Evolutionary conservation across 1,140 invertebrate genomes (phyloP).

Genomic region (Pseudoatta argentina): DNA sequence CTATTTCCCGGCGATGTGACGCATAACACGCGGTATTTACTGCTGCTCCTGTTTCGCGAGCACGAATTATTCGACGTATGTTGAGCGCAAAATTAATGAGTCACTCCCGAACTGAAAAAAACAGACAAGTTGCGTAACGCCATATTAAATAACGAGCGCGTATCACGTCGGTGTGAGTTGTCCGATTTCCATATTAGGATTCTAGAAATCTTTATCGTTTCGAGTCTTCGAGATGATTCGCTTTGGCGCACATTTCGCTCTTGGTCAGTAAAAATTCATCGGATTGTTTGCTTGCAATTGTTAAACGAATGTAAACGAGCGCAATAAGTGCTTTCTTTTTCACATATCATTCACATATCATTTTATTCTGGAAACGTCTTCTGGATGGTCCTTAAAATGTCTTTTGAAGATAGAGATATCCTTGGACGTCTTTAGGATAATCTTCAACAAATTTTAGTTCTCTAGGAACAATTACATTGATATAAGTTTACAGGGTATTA

Average conservation of each 20-base stretch:
- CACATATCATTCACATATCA: too few species aligned
- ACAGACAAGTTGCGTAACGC: conserved; percentile 23
- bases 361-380: too few species aligned
- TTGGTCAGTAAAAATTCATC: conserved; percentile 22
- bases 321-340: neutral
- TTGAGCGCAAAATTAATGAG: conserved; percentile 37
- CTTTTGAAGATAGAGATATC: too few species aligned
- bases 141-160: conserved; percentile 33
- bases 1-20: neutral
- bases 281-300: neutral
- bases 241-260: neutral
- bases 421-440: too few species aligned
- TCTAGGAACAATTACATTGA: too few species aligned
- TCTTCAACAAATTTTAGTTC: too few species aligned
- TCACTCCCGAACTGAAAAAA: conserved; percentile 29
- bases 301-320: neutral
- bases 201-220: conserved; percentile 3
- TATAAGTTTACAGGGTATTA: too few species aligned
- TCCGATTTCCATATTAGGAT: conserved; percentile 49
- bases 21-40: neutral
- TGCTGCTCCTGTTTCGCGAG: too few species aligned
- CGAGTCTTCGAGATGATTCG: neutral
- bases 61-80: neutral
- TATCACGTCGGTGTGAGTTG: conserved; percentile 34
- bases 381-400: too few species aligned